phyloP scores from a whole-genome alignment of 53 echinoderm and acorn worm genomes.

The Paelopatides confundens region DNA sequence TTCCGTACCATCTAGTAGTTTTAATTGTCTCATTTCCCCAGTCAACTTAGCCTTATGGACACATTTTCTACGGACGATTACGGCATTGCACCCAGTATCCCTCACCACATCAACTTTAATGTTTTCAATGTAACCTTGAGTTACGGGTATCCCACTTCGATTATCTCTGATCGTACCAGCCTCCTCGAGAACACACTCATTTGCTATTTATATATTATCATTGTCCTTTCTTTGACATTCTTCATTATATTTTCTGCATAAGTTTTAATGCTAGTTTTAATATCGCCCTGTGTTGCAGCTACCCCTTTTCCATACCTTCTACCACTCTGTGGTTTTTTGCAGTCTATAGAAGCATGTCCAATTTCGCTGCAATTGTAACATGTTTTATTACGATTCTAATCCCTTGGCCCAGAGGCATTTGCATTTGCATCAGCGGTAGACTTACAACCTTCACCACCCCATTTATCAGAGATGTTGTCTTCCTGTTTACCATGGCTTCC shows the following conservation, averaged over 20 bases:
- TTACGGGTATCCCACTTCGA: neutral
- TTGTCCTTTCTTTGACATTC: neutral
- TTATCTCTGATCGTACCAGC: neutral
- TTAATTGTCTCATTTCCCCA: neutral
- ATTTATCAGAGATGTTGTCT: too few species aligned
- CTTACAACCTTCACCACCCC: too few species aligned
- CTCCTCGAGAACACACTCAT: too few species aligned
- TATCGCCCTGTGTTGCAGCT: neutral
- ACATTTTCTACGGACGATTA: neutral
- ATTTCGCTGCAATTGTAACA: slow-evolving; percentile 8
- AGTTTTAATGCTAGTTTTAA: too few species aligned
- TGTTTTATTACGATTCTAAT: neutral
- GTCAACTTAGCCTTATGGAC: neutral
- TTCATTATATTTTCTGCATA: too few species aligned
- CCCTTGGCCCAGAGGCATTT: neutral
- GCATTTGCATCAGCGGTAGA: too few species aligned
- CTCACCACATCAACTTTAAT: neutral
- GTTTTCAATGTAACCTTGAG: neutral
- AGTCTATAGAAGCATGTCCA: slow-evolving; percentile 19
- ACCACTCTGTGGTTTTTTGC: neutral
- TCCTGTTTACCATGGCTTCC: too few species aligned
- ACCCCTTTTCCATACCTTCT: neutral
- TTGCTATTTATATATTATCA: too few species aligned
- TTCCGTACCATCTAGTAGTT: neutral
- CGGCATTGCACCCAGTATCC: neutral